Conservation (phyloP, 2,888 invertebrate genomes). For the Lutraria lutraria region DNA sequence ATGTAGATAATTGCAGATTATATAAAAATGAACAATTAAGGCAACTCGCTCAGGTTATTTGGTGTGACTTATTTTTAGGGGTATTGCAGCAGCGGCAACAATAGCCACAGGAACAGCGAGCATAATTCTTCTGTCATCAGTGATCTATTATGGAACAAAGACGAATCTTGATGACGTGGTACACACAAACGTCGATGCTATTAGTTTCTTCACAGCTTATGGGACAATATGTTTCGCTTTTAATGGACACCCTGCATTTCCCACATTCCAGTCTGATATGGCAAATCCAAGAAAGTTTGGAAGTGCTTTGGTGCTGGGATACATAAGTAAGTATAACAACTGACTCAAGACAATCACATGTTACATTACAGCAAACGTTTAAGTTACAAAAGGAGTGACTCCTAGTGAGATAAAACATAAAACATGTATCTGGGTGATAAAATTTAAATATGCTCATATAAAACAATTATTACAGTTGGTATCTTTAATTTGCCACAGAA, state of each 20-base stretch:
- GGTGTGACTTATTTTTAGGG: slow-evolving; percentile 86
- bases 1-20: too few relatives aligned
- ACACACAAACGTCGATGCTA: slow-evolving; percentile 84
- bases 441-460: too few relatives aligned
- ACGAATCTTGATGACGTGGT: slow-evolving; percentile 51
- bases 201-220: slow-evolving; percentile 90
- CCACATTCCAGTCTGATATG: slow-evolving; percentile 97
- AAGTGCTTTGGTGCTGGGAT: slow-evolving; percentile 91
- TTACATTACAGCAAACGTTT: too few relatives aligned
- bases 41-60: too few relatives aligned
- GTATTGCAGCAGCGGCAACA: slow-evolving; percentile 90
- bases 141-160: slow-evolving; percentile 88
- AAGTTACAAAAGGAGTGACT: too few relatives aligned
- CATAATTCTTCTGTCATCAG: slow-evolving; percentile 89
- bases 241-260: slow-evolving; percentile 91
- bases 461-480: too few relatives aligned
- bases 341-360: too few relatives aligned
- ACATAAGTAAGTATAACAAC: slow-evolving; percentile 88
- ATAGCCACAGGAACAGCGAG: slow-evolving; percentile 90
- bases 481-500: too few relatives aligned
- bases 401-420: too few relatives aligned
- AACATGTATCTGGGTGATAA: too few relatives aligned
- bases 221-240: slow-evolving; percentile 91
- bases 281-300: slow-evolving; percentile 91
- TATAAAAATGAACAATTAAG: too few relatives aligned